Percentiles rank a stretch among this genome's conserved stretches.
Conservation (phyloP, 2,113 vertebrate species). For the Vireo altiloquus region DNA sequence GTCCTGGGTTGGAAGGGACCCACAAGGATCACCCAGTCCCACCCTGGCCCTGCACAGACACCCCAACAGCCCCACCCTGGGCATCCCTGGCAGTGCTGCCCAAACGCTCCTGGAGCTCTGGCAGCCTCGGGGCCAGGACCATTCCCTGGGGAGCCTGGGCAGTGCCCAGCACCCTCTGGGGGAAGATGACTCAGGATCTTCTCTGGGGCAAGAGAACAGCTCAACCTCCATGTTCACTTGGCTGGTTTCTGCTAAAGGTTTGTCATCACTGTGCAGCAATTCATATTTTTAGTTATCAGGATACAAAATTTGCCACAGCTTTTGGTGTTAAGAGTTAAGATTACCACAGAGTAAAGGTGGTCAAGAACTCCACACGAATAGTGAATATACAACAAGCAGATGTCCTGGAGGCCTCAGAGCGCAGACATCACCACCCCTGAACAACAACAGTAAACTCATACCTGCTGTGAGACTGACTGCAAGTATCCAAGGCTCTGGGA, state of each 20-base stretch:
- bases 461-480: not conserved
- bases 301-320: not conserved
- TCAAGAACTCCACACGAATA: fast-evolving
- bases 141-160: not conserved
- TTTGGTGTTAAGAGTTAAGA: not conserved
- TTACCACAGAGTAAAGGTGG: not conserved
- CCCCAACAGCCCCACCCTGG: not conserved
- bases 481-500: not conserved
- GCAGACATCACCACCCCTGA: not conserved
- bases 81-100: fast-evolving
- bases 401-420: not conserved
- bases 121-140: fast-evolving
- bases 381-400: not conserved
- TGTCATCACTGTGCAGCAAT: not conserved
- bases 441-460: not conserved
- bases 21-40: fast-evolving
- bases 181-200: not conserved
- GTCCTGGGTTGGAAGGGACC: not conserved
- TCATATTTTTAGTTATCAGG: not conserved
- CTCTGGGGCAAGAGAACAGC: not conserved
- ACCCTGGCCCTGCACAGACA: fast-evolving
- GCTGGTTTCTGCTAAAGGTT: not conserved
- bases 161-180: not conserved
- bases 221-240: not conserved
- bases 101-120: not conserved